phyloP scores from a whole-genome alignment of 2,888 invertebrate species.

The Escarpia spicata region DNA sequence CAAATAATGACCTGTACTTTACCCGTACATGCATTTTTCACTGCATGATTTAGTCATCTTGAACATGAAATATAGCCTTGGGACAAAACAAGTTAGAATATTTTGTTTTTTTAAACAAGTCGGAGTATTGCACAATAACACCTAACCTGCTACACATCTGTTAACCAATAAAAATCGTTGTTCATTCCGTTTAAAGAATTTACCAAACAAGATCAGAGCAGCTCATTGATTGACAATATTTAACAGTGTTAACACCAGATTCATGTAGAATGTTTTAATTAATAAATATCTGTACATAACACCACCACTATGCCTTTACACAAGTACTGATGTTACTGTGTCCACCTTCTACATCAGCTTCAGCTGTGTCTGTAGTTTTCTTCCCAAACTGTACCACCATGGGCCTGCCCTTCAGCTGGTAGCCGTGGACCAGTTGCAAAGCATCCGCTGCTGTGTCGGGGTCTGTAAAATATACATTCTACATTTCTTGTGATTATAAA shows the following conservation, averaged over 20 bases:
- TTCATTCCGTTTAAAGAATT: background rate
- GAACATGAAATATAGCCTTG: too few species aligned
- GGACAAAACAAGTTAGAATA: too few species aligned
- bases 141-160: too few species aligned
- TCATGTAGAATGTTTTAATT: background rate
- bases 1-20: too few species aligned
- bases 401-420: slow-evolving; percentile 55
- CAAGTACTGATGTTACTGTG: background rate
- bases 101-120: too few species aligned
- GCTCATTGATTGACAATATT: background rate
- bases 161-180: too few species aligned
- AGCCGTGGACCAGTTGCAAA: slow-evolving; percentile 53
- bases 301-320: background rate
- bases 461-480: slow-evolving; percentile 41
- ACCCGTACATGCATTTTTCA: too few species aligned
- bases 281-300: background rate
- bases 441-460: slow-evolving; percentile 45
- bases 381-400: slow-evolving; percentile 60
- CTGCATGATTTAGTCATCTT: too few species aligned
- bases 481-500: background rate
- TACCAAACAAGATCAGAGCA: background rate
- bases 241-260: background rate
- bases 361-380: background rate
- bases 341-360: background rate
- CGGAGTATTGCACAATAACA: too few species aligned